phyloP scores from a whole-genome alignment of 1,140 invertebrate species.

The Notospermus geniculatus region DNA sequence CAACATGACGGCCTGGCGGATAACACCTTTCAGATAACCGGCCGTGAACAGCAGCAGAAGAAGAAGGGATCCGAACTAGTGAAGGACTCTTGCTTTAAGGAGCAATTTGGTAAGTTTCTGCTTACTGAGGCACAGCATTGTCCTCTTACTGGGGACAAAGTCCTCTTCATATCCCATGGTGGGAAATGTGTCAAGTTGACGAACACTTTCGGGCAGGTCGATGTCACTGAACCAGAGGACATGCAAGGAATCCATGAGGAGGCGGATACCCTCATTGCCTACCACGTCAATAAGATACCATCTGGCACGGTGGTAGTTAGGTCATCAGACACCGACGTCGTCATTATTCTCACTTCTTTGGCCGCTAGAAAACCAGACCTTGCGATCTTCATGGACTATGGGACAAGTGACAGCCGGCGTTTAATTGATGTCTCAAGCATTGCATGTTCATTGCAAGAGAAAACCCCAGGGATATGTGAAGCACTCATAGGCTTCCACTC shows the following conservation, averaged over 20 bases:
- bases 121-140: constrained; percentile 10
- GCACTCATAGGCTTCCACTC: not conserved
- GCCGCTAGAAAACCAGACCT: not conserved
- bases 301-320: constrained; percentile 2
- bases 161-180: constrained; percentile 11
- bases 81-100: constrained; percentile 8
- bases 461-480: too few relatives aligned
- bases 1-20: not conserved
- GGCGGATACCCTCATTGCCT: constrained; percentile 11
- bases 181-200: constrained; percentile 5
- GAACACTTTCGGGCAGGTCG: not conserved
- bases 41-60: constrained; percentile 8
- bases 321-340: constrained; percentile 5
- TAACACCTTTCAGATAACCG: constrained; percentile 7
- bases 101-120: constrained; percentile 12
- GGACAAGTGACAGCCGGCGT: not conserved
- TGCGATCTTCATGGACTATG: constrained; percentile 9
- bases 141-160: not conserved
- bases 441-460: too few relatives aligned
- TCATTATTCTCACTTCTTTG: not conserved
- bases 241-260: constrained; percentile 8
- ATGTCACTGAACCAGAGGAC: not conserved
- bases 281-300: not conserved
- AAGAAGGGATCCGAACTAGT: constrained; percentile 8
- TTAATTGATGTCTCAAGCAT: not conserved